These are phyloP conservation scores for Pogonognathellus flavescens DNA, from an alignment of 1,140 invertebrate species.

Conservation along the genomic window DNA sequence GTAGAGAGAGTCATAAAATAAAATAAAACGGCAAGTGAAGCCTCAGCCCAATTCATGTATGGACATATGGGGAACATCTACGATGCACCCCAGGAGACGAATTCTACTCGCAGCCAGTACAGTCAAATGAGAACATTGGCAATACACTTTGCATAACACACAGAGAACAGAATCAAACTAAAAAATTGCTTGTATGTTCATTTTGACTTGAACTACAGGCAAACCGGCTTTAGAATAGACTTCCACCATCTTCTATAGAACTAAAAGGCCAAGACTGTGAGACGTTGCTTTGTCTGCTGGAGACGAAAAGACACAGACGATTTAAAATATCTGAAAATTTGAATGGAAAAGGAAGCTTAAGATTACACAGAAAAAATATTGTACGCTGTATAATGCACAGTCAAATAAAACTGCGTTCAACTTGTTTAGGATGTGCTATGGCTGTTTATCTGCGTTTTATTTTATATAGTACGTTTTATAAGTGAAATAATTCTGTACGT, in stretches of 20 bases:
- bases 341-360: neutral
- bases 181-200: conserved; percentile 16
- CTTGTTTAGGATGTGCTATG: no score
- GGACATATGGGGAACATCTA: conserved; percentile 57
- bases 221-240: conserved; percentile 15
- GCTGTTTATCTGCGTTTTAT: no score
- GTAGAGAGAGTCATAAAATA: conserved; percentile 59
- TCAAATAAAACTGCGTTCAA: no score
- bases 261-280: no score
- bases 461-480: no score
- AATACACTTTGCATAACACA: conserved; percentile 52
- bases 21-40: conserved; percentile 58
- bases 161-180: neutral
- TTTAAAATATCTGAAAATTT: conserved; percentile 3
- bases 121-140: conserved; percentile 40
- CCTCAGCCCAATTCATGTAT: conserved; percentile 52
- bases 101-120: conserved; percentile 39
- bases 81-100: conserved; percentile 59
- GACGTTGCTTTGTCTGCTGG: no score
- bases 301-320: neutral
- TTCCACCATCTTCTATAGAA: neutral
- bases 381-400: no score
- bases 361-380: neutral
- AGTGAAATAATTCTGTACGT: no score
- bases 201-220: neutral